Evolutionary conservation across 2,888 invertebrate genomes (phyloP).

Genomic region (Drosophila monieri): DNA sequence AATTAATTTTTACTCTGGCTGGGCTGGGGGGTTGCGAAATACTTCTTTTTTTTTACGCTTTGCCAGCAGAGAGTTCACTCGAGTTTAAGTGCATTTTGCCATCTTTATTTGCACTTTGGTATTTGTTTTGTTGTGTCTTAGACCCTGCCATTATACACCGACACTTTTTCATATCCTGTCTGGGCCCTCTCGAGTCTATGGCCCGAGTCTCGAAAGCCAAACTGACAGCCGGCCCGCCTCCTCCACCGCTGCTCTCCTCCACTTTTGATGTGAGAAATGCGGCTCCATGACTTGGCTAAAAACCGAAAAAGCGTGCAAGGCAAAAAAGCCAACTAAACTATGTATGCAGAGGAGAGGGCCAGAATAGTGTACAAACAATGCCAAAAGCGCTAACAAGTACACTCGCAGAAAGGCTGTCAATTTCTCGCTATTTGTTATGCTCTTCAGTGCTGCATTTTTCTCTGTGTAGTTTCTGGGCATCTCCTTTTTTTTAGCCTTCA

Average conservation of each 20-base stretch:
- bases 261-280: conserved; percentile 63
- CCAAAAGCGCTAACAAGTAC: conserved; percentile 50
- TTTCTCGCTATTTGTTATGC: too few species aligned
- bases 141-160: conserved; percentile 70
- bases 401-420: neutral
- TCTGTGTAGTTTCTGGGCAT: neutral
- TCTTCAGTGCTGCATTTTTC: neutral
- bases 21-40: neutral
- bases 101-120: conserved; percentile 72
- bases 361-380: conserved; percentile 56
- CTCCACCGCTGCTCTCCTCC: conserved; percentile 3
- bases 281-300: conserved; percentile 73
- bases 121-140: conserved; percentile 58
- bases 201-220: conserved; percentile 51
- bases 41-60: conserved; percentile 20
- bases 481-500: conserved; percentile 30
- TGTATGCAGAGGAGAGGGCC: conserved; percentile 40
- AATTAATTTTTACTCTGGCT: conserved; percentile 5
- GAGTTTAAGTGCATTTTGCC: conserved; percentile 76
- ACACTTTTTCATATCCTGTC: conserved; percentile 79
- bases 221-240: conserved; percentile 64
- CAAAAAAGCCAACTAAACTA: conserved; percentile 57
- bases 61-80: conserved; percentile 64
- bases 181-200: conserved; percentile 48
- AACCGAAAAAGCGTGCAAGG: conserved; percentile 70